Percentiles rank a stretch among this genome's conserved stretches.
Conservation (phyloP, 1,140 invertebrate species). For the Dinothrombium tinctorium region DNA sequence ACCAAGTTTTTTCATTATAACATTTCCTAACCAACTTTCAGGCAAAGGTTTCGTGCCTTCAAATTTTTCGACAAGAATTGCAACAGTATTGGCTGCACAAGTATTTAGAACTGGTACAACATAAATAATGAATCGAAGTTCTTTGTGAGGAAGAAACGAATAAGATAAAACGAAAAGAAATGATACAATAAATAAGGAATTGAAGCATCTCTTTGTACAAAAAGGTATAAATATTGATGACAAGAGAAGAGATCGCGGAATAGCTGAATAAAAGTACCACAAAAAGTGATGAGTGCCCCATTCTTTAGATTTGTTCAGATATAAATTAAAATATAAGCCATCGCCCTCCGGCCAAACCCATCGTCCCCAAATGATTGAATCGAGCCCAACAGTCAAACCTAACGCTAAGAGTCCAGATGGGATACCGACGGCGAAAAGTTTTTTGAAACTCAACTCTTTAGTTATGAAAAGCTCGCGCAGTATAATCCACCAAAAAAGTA, state of each 20-base stretch:
- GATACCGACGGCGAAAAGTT: slow-evolving; percentile 8
- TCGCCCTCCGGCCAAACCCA: slow-evolving; percentile 6
- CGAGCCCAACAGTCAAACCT: slow-evolving; percentile 46
- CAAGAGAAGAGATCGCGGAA: slow-evolving; percentile 57
- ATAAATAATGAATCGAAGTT: slow-evolving; percentile 93
- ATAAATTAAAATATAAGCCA: slow-evolving; percentile 83
- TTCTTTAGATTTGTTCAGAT: slow-evolving; percentile 77
- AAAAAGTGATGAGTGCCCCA: slow-evolving; percentile 89
- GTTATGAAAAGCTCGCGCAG: slow-evolving; percentile 6
- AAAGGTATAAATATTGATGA: slow-evolving; percentile 43
- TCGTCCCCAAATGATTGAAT: slow-evolving; percentile 27
- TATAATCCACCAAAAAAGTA: slow-evolving; percentile 9
- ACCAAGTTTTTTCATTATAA: background rate
- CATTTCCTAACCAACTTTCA: slow-evolving; percentile 1
- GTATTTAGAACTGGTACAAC: slow-evolving; percentile 80
- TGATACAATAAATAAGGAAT: slow-evolving; percentile 38
- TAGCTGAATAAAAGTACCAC: slow-evolving; percentile 96
- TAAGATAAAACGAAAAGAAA: slow-evolving; percentile 65
- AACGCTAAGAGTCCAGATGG: slow-evolving; percentile 19
- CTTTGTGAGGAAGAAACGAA: slow-evolving; percentile 92
- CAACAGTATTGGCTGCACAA: slow-evolving; percentile 36
- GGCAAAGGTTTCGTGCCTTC: slow-evolving; percentile 4
- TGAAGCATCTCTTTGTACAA: slow-evolving; percentile 47
- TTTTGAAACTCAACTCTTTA: background rate
- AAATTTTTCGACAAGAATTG: background rate